phyloP scores from a whole-genome alignment of 2,888 invertebrate species.

The Drosophila sordidula region DNA sequence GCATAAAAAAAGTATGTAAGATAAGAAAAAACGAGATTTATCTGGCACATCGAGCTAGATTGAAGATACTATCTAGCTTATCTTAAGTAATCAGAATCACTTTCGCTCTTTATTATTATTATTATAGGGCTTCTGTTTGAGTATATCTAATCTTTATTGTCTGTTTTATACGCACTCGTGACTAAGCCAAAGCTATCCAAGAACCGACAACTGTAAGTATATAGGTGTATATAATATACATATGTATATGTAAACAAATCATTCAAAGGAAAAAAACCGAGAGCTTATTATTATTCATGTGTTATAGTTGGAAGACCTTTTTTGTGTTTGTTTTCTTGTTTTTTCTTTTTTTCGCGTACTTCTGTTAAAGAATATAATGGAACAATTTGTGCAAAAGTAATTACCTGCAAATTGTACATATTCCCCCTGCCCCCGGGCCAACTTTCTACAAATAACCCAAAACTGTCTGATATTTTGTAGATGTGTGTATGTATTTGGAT shows the following conservation, averaged over 20 bases:
- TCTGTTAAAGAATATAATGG: conserved; percentile 37
- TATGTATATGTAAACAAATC: background rate
- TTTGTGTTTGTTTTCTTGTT: conserved; percentile 30
- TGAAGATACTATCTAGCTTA: background rate
- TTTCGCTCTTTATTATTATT: conserved; percentile 18
- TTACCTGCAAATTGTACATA: conserved; percentile 8
- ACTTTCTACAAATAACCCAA: conserved; percentile 9
- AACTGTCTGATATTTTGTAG: conserved; percentile 5
- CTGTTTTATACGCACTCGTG: background rate
- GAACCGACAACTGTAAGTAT: background rate
- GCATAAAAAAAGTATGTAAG: too few relatives aligned
- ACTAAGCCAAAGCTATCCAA: conserved; percentile 3
- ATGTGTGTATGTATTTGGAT: conserved; percentile 10
- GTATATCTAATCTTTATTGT: conserved; percentile 27
- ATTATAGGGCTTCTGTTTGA: background rate
- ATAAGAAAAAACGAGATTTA: too few relatives aligned
- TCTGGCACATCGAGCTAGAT: too few relatives aligned
- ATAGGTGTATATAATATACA: background rate
- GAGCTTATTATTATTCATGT: conserved; percentile 36
- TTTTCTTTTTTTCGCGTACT: conserved; percentile 22
- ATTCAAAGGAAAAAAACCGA: conserved; percentile 11
- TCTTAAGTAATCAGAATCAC: conserved; percentile 7
- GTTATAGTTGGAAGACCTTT: conserved; percentile 42
- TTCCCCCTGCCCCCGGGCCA: background rate
- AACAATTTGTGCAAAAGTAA: conserved; percentile 42